Conservation (phyloP, 2,113 vertebrate genomes). For the Damaliscus lunatus region DNA sequence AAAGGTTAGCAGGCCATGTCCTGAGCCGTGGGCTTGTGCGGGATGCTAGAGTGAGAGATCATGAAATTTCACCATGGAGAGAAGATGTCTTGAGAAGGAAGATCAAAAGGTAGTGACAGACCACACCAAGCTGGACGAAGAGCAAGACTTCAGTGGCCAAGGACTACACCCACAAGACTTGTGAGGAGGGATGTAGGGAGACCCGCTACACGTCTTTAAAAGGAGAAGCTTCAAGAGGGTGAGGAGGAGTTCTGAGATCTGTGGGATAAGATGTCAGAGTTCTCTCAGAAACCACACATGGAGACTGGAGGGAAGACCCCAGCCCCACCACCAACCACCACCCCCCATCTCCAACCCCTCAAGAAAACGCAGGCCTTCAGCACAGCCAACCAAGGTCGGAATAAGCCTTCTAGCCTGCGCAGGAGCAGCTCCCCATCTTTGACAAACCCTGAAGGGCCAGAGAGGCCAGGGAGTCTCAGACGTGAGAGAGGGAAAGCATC, state of each 20-base stretch:
- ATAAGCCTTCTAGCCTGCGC: not conserved
- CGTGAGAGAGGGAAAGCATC: slow-evolving; percentile 21
- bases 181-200: not conserved
- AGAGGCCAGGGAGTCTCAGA: slow-evolving; percentile 38
- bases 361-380: not conserved
- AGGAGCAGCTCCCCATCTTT: slow-evolving; percentile 24
- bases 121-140: not conserved
- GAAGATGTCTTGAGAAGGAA: not conserved
- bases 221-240: not conserved
- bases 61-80: not conserved
- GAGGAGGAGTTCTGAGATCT: not conserved
- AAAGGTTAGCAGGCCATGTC: not conserved
- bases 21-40: not conserved
- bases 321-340: not conserved
- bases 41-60: not conserved
- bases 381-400: not conserved
- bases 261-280: not conserved
- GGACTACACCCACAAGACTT: not conserved
- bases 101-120: not conserved
- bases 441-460: not conserved
- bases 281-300: not conserved
- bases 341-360: not conserved
- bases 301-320: not conserved
- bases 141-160: not conserved
- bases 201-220: not conserved